These are phyloP conservation scores for Hyla sarda DNA, from an alignment of 2,113 vertebrate species.

Conservation along the genomic window DNA sequence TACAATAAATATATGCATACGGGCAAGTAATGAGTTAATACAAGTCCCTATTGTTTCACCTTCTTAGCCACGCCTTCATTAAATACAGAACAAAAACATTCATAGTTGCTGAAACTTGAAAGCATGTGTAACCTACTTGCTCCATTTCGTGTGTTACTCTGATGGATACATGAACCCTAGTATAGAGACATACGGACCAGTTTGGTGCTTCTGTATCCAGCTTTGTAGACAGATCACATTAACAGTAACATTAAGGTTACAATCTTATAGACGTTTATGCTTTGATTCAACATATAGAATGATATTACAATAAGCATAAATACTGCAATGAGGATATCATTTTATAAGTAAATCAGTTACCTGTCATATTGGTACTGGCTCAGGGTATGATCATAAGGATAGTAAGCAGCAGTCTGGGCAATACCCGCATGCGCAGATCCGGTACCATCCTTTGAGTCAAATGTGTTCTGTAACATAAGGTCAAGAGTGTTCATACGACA, in stretches of 20 bases:
- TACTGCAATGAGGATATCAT: not conserved
- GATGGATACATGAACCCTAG: not conserved
- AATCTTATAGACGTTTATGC: not conserved
- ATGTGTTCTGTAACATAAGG: conserved; percentile 83
- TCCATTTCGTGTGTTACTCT: not conserved
- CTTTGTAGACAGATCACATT: not conserved
- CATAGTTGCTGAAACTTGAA: not conserved
- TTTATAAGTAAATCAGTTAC: conserved; percentile 70
- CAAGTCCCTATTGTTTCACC: no score
- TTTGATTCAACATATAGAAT: not conserved
- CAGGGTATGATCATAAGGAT: conserved; percentile 91
- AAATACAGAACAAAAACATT: not conserved
- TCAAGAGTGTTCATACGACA: conserved; percentile 39
- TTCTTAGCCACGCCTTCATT: not conserved
- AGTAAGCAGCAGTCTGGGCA: conserved; percentile 86
- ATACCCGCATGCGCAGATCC: conserved; percentile 92
- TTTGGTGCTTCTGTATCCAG: not conserved
- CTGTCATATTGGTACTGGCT: conserved; percentile 98
- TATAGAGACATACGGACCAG: not conserved
- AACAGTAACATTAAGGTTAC: not conserved
- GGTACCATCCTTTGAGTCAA: conserved; percentile 90
- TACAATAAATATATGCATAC: no score
- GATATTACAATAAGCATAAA: not conserved
- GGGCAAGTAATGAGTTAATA: no score
- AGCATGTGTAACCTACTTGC: not conserved